These are phyloP conservation scores for Eucidaris tribuloides DNA, from an alignment of 35 echinoderm and acorn worm genomes.

Conservation along the genomic window DNA sequence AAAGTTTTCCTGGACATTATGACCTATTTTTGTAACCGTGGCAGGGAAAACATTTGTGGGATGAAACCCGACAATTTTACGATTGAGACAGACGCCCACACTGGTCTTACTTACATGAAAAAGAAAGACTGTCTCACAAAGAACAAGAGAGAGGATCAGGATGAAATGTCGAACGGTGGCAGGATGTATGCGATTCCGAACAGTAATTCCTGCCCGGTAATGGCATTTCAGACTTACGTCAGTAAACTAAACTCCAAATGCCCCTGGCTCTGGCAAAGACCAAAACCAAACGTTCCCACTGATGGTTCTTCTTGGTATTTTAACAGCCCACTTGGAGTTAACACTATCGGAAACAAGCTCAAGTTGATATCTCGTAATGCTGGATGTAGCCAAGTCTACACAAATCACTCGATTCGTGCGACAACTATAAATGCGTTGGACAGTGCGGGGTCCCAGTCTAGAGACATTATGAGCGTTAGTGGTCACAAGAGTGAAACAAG, in stretches of 20 bases:
- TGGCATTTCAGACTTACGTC: background rate
- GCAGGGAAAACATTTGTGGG: constrained; percentile 5
- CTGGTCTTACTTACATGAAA: background rate
- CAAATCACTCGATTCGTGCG: background rate
- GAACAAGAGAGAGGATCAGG: constrained; percentile 28
- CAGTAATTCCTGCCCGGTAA: constrained; percentile 22
- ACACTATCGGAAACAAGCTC: too few species aligned
- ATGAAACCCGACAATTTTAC: constrained; percentile 22
- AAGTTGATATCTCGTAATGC: constrained; percentile 31
- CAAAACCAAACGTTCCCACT: too few species aligned
- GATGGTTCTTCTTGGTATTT: too few species aligned
- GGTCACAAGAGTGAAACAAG: constrained; percentile 15
- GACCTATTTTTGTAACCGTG: constrained; percentile 36
- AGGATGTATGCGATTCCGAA: background rate
- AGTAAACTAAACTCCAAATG: too few species aligned
- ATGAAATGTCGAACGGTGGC: background rate
- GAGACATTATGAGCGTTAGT: constrained; percentile 5
- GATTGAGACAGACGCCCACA: constrained; percentile 4
- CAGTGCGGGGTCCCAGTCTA: background rate
- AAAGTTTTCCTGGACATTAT: constrained; percentile 45
- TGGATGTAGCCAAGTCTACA: background rate
- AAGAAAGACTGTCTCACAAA: constrained; percentile 36
- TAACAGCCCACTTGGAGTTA: too few species aligned
- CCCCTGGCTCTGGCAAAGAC: too few species aligned
- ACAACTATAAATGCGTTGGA: constrained; percentile 18